These are phyloP conservation scores for Bradypodion pumilum DNA, from an alignment of 2,797 vertebrate species.

Conservation along the genomic window DNA sequence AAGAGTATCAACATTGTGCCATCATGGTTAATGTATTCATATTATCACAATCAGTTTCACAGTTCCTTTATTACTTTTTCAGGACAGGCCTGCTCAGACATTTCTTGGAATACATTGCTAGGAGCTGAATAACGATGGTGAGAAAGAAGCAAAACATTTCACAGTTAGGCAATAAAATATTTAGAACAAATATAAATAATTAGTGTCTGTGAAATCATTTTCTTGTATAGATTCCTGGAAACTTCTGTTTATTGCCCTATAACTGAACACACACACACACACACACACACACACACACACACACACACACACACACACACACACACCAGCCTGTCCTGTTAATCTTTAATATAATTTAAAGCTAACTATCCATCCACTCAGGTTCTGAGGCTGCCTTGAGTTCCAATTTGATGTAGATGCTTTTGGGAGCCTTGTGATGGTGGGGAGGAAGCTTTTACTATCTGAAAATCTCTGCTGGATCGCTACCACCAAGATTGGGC, in stretches of 20 bases:
- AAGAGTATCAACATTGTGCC: not conserved
- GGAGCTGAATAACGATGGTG: not conserved
- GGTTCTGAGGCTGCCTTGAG: no score
- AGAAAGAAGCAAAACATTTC: slow-evolving; percentile 10
- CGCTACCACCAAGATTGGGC: no score
- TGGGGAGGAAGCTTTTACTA: no score
- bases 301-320: no score
- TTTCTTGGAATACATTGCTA: not conserved
- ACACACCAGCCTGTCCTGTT: no score
- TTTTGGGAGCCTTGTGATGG: no score
- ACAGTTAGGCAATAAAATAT: slow-evolving; percentile 17
- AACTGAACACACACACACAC: no score
- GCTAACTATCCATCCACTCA: no score
- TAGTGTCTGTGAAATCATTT: not conserved
- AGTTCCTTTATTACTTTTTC: not conserved
- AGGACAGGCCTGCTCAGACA: not conserved
- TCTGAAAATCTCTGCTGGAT: no score
- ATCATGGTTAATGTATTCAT: not conserved
- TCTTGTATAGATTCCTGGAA: slow-evolving; percentile 9
- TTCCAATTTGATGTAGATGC: no score
- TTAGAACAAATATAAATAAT: slow-evolving; percentile 34
- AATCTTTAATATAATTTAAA: no score
- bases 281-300: no score
- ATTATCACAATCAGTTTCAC: not conserved
- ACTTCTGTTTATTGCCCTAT: not conserved